phyloP scores from a whole-genome alignment of 1,140 invertebrate species.

The Conus ventricosus region DNA sequence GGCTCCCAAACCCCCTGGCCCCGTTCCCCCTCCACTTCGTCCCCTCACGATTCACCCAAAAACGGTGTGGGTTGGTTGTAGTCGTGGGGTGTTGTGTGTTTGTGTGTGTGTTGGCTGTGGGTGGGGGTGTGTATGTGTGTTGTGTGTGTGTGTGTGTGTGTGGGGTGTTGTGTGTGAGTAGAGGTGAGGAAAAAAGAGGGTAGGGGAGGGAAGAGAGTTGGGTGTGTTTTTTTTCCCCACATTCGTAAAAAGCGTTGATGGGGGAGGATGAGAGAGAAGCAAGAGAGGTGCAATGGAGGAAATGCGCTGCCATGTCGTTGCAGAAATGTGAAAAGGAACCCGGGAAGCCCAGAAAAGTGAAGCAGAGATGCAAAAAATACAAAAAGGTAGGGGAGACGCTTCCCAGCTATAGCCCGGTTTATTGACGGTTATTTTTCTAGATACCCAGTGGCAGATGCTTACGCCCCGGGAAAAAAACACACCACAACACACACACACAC shows the following conservation, averaged over 20 bases:
- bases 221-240: too few species aligned
- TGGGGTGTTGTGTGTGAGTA: neutral
- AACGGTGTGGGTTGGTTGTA: slow-evolving; percentile 15
- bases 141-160: neutral
- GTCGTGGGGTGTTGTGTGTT: neutral
- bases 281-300: neutral
- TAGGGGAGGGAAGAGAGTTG: too few species aligned
- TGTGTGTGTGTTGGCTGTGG: neutral
- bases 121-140: too few species aligned
- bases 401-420: neutral
- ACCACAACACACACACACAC: too few species aligned
- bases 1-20: slow-evolving; percentile 10
- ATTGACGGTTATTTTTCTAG: neutral
- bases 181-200: too few species aligned
- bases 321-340: slow-evolving; percentile 64
- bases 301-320: neutral
- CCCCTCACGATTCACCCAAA: slow-evolving; percentile 3
- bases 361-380: slow-evolving; percentile 60
- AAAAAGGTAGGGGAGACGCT: slow-evolving; percentile 63
- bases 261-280: neutral
- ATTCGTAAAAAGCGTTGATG: neutral
- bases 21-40: slow-evolving; percentile 3
- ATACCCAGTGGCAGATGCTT: too few species aligned
- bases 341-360: slow-evolving; percentile 66
- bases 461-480: too few species aligned